Evolutionary conservation across 2,888 invertebrate species (phyloP), one percentile per base, ranked within the genome.

Genomic region (Priocnemis perturbator): DNA sequence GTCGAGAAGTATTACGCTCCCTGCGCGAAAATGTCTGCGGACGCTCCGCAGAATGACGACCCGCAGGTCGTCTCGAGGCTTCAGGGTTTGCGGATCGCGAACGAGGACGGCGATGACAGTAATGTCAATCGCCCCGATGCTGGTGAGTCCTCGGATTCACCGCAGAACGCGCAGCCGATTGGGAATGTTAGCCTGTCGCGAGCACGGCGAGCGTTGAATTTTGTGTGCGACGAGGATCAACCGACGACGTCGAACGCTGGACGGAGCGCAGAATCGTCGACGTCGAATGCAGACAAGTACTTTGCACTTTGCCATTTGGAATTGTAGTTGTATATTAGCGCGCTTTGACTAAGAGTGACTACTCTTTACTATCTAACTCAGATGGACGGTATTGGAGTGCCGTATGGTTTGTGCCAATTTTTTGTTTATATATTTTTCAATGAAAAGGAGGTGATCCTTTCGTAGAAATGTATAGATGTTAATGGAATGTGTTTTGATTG

Each of bases 151-250:
- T 73, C 75, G 3, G 81, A 84, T 50, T 80, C 83, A 2, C 79
- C 84, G 3, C 87, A 84, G 59, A 87, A 86, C 53, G 79, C 81
- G 67, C 86, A 85, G 56, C 79, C 82, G 23, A 76, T 81, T 9
- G 78, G 77, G 4, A 82, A 77, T 53, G 81, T 87, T 20, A 80
- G 81, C 30, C 77, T 86, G 5, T 84, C 83, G 0, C 72, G 83
- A 30, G 82, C 82, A 3, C 81, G 87, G 47, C 76, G 86, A 14
- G 85, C 83, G 11, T 75, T 85, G 0, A 79, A 83, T 50, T 86
- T 86, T 67, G 75, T 79, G 20, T 72, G 71, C 1, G 86, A 85
- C 20, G 87, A 88, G 0, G 87, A 87, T 44, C 85, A 84, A 30
- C 74, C 83, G 11, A 78, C 79, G 23, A 74, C 85, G 0, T 82